Base-by-base conservation (phyloP, 2,113 vertebrate species). In the Trematocara marginatum region DNA sequence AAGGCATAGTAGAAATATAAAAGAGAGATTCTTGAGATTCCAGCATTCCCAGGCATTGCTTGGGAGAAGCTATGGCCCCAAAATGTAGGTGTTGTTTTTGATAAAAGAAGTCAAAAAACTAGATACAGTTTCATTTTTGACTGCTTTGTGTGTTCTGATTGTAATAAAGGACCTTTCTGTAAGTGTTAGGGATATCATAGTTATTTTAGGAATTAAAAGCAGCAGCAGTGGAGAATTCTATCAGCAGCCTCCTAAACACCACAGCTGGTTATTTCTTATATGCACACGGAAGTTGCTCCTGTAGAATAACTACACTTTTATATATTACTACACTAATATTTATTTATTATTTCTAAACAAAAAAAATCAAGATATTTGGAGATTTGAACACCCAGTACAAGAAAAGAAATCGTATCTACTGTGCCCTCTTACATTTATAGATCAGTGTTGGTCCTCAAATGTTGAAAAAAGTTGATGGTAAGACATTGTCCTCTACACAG, bases 401-500 rank as follows among this genome's bases (percentile, higher is more conserved):
- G 51, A 53, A 53, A 53, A 53, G 5, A 20, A 53, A 53, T 53
- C 0, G 0, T 23, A 20, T 20, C 52, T 53, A 0, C 0, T 53
- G n/a, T 53, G n/a, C 5, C 52, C 52, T 23, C n/a, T 23, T n/a
- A 20, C 52, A 53, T 53, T 53, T 20, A 23, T 23, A 53, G n/a
- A 53, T 53, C n/a, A 53, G n/a, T 23, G n/a, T 23, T 1, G 3
- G 52, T 53, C 52, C 52, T 53, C 10, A 53, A 53, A 53, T 53
- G 52, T 53, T 53, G n/a, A 53, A 53, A 53, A 53, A 53, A 6
- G 52, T 53, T 53, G 52, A 23, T 53, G n/a, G 52, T 53, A 53
- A 53, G 52, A 23, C n/a, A 53, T 6, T 23, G n/a, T 23, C 52
- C 52, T 23, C n/a, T 53, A 23, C n/a, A 53, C 52, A 23, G 10